Conservation (phyloP, 1,140 invertebrate species). For the Diachasmimorpha longicaudata region DNA sequence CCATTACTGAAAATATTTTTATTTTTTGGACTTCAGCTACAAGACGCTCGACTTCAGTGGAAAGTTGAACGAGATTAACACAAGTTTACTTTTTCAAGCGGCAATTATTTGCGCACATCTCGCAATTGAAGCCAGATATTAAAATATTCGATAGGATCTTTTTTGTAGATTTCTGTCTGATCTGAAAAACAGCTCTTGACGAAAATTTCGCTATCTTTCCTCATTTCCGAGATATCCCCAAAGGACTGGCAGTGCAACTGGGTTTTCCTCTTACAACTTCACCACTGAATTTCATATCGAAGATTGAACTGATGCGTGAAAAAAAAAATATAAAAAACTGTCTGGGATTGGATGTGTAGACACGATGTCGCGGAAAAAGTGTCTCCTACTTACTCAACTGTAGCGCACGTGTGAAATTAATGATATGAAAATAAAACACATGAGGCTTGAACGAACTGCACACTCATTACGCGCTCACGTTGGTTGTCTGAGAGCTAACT, state of each 20-base stretch:
- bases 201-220: background rate
- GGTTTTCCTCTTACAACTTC: background rate
- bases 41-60: background rate
- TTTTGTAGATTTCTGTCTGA: background rate
- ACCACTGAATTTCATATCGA: background rate
- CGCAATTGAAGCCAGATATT: background rate
- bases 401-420: background rate
- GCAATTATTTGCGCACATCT: background rate
- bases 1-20: conserved; percentile 77
- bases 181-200: background rate
- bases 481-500: background rate
- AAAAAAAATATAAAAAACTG: background rate
- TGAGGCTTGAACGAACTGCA: background rate
- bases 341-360: background rate
- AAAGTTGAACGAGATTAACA: background rate
- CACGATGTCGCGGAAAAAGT: background rate
- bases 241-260: background rate
- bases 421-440: background rate
- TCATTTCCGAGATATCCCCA: background rate
- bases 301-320: background rate
- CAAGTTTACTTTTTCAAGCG: background rate
- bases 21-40: background rate
- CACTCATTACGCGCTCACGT: background rate
- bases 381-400: background rate
- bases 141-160: background rate